Evolutionary conservation across 2,113 vertebrate species (phyloP), one percentile per base, ranked within the genome.

Genomic region (Spizaetus ornatus): DNA sequence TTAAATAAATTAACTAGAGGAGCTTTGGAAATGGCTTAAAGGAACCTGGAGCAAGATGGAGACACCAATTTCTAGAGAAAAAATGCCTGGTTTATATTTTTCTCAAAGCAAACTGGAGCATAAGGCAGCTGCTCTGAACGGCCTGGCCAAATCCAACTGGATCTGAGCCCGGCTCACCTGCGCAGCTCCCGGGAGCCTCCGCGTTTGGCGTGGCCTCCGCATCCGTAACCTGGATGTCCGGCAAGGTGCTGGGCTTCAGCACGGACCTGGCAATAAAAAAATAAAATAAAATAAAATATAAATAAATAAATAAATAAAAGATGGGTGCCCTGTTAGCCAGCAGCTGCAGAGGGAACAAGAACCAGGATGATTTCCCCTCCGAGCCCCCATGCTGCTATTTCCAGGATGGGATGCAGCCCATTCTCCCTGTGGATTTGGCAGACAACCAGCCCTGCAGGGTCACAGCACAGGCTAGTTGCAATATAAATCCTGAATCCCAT

Each of bases 221-320:
- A 5, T 98, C 97, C 0, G 95, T 97, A 7, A 98, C 97, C 85
- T 95, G 97, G 80, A 98, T 98, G 45, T 95, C 97, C 0, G 98
- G 98, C 65, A 98, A 74, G 22, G 96, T 95, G 66, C 98, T 96
- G 78, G 98, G 98, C 87, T 98, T 98, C 86, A 98, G 72, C 43
- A 94, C n/a, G 1, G 98, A 97, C 55, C 98, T 98, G 76, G 7
- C 0, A 17, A 15, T 3, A 18, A 53, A 53, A 53, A 52, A 27
- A 21, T 9, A 50, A 26, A 3, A 17, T 36, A 15, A 5, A 18
- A 47, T 7, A 47, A 15, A 5, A 50, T 10, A 38, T 38, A 38
- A 38, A 38, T 38, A 16, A 27, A 38, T 38, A 38, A 38, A 38
- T 38, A 38, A 38, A 38, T 38, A 16, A 27, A 50, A 26, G 25